Evolutionary conservation across 2,113 vertebrate genomes (phyloP), one percentile per base, ranked within the genome.

Genomic region (Proterorhinus semilunaris): DNA sequence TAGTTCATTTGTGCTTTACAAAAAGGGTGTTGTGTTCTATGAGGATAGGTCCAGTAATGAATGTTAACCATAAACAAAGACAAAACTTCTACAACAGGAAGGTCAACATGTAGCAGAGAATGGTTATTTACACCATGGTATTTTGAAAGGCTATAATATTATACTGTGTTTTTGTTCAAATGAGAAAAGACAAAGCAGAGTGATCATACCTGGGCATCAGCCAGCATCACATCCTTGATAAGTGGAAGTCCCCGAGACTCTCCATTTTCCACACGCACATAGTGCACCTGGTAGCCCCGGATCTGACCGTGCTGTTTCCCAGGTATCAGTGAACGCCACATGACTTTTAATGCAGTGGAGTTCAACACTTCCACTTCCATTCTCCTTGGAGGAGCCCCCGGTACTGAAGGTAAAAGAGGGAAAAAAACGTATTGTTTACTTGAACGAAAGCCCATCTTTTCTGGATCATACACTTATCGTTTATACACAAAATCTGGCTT

Each of bases 221-320:
- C 95, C 84, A 99, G 91, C 98, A 99, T 99, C 86, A 98, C 85
- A 13, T 99, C 98, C 92, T 96, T 98, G 90, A 99, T 98, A 71
- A 94, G 95, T 74, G 97, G 96, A 74, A 94, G 92, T 70, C 97
- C 97, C 46, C 93, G 92, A 47, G 97, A 96, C 92, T 99, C 96
- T 13, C 96, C 95, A 4, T 96, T 96, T 87, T 97, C 96, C 90
- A 98, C 96, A 27, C 94, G 95, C 0, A 96, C 96, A 0, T 96
- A 98, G 90, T 99, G 98, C 75, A 99, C 97, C 89, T 99, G 98
- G 93, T 99, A 99, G 82, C 98, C 97, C 6, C 97, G 96, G 77
- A 99, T 98, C 90, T 98, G 96, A 59, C 97, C 97, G 2, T 99
- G 95, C 80, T 99, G 98, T 69, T 94, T 94, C 87, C 93, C 96